Conservation (phyloP, 1,140 invertebrate species). For the Neodiprion lecontei region DNA sequence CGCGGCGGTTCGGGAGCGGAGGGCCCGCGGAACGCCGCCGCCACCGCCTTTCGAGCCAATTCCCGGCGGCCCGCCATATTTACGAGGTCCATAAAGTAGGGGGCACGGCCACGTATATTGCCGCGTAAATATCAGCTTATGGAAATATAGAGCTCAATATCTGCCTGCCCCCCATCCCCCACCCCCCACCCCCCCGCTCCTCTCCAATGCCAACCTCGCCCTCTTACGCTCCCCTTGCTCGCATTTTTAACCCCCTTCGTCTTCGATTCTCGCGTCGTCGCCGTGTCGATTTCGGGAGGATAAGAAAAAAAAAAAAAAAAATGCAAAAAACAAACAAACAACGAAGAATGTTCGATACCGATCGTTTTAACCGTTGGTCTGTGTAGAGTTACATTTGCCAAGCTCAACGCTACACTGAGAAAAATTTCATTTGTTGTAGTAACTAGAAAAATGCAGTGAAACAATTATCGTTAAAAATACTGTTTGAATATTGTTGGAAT, state of each 20-base stretch:
- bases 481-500: no score
- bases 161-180: conserved; percentile 48
- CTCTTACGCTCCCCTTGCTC: not conserved
- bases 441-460: no score
- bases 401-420: no score
- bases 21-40: conserved; percentile 38
- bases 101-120: conserved; percentile 61
- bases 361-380: no score
- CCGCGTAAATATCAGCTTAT: conserved; percentile 66
- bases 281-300: no score
- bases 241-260: conserved; percentile 17
- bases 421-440: no score
- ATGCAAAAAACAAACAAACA: no score
- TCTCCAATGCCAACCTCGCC: conserved; percentile 18
- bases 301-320: no score
- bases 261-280: no score
- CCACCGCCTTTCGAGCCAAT: conserved; percentile 60
- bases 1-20: conserved; percentile 9
- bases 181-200: conserved; percentile 23
- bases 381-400: no score
- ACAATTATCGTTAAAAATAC: no score
- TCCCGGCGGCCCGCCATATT: conserved; percentile 61
- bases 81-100: conserved; percentile 64
- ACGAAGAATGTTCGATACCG: no score
- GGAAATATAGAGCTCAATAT: conserved; percentile 67